Percentiles rank a stretch among this genome's conserved stretches.
Conservation (phyloP, 2,113 vertebrate species). For the Cottus gobio region DNA sequence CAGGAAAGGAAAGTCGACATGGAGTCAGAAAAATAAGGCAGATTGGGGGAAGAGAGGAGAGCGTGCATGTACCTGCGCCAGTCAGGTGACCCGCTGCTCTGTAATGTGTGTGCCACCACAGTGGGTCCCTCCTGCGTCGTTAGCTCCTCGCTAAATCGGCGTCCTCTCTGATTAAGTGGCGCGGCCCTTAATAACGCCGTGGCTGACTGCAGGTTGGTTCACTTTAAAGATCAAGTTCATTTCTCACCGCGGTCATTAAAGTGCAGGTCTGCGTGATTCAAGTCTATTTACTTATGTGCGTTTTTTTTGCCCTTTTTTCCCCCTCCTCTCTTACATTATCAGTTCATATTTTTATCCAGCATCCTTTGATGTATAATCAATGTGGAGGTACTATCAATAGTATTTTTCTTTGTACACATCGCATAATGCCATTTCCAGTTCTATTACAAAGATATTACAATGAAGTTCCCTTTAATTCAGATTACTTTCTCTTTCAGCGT, state of each 20-base stretch:
- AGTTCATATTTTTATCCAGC: neutral
- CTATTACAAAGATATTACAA: slow-evolving; percentile 45
- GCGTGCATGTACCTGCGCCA: slow-evolving; percentile 21
- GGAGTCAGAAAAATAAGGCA: slow-evolving; percentile 65
- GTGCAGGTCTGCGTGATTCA: slow-evolving; percentile 66
- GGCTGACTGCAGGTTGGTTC: slow-evolving; percentile 69
- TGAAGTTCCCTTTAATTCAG: slow-evolving; percentile 64
- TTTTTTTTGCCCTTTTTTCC: slow-evolving; percentile 4
- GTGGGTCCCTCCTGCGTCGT: slow-evolving; percentile 65
- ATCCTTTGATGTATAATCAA: slow-evolving; percentile 33
- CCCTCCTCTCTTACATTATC: neutral
- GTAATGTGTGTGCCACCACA: slow-evolving; percentile 61
- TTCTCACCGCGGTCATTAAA: slow-evolving; percentile 81
- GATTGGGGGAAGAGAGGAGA: slow-evolving; percentile 42
- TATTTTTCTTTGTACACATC: slow-evolving; percentile 36
- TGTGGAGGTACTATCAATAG: slow-evolving; percentile 35
- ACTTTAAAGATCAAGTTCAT: slow-evolving; percentile 83
- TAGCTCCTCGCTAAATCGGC: slow-evolving; percentile 73
- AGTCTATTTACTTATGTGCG: slow-evolving; percentile 48
- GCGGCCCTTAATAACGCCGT: slow-evolving; percentile 68
- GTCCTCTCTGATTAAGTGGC: slow-evolving; percentile 79
- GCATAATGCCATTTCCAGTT: slow-evolving; percentile 46
- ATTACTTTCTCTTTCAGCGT: slow-evolving; percentile 64
- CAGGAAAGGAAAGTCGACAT: slow-evolving; percentile 54
- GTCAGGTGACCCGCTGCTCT: slow-evolving; percentile 55